These are phyloP conservation scores for Frieseomelitta varia DNA, from an alignment of 1,140 invertebrate genomes.

Conservation along the genomic window DNA sequence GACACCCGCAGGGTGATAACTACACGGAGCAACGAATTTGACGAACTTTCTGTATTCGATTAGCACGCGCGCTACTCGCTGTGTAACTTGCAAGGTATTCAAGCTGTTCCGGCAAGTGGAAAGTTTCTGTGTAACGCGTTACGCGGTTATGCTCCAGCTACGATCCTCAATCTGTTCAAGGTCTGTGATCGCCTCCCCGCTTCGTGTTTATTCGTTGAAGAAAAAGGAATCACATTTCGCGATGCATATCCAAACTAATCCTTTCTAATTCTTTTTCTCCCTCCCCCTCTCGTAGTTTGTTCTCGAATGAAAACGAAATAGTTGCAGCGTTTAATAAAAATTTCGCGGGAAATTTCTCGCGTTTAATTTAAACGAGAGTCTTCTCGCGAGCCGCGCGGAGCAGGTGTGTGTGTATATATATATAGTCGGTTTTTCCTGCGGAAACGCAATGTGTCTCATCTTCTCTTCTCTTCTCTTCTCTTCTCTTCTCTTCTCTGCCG, in stretches of 20 bases:
- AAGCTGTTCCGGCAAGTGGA: conserved; percentile 59
- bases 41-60: conserved; percentile 65
- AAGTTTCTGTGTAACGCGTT: conserved; percentile 65
- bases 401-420: not conserved
- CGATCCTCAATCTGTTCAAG: conserved; percentile 56
- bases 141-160: conserved; percentile 48
- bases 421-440: not conserved
- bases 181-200: conserved; percentile 6
- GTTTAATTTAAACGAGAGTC: conserved; percentile 19
- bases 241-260: not conserved
- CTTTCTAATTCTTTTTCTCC: not conserved
- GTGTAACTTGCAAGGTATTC: conserved; percentile 61
- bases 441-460: not conserved
- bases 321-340: conserved; percentile 3
- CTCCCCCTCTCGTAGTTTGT: not conserved
- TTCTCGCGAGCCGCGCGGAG: not conserved
- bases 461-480: not conserved
- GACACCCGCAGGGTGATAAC: conserved; percentile 38
- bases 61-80: conserved; percentile 45
- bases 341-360: not conserved
- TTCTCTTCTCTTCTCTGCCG: not conserved
- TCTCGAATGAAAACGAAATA: not conserved
- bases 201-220: not conserved
- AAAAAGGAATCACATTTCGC: not conserved
- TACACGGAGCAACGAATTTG: conserved; percentile 59